A percentile compares a stretch with the other conserved stretches of the same genome.
Conservation (phyloP, 2,113 vertebrate genomes). For the Datnioides undecimradiatus region DNA sequence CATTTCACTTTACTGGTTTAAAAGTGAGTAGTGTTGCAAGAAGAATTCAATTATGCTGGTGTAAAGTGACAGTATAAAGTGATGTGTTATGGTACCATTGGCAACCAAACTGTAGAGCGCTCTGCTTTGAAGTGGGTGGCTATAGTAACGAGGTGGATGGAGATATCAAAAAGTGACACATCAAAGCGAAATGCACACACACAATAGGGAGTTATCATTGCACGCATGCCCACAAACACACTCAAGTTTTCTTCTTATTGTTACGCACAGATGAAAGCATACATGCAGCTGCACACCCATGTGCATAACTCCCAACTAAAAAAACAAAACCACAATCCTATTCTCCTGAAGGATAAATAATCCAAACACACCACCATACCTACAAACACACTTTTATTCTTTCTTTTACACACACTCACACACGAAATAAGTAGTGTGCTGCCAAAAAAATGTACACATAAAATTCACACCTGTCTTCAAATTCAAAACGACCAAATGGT, state of each 20-base stretch:
- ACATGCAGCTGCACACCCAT: background rate
- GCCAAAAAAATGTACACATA: background rate
- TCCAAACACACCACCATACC: background rate
- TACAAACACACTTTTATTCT: background rate
- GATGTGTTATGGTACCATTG: constrained; percentile 49
- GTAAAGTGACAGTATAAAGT: constrained; percentile 39
- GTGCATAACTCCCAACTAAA: too few species aligned
- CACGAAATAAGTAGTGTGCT: background rate
- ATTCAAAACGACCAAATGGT: background rate
- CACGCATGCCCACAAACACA: background rate
- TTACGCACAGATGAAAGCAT: background rate
- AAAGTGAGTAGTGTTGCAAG: constrained; percentile 10
- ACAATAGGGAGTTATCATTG: background rate
- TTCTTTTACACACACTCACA: background rate
- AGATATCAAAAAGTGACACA: constrained; percentile 40
- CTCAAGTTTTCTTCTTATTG: background rate
- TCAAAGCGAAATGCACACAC: constrained; percentile 39
- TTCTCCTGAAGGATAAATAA: background rate
- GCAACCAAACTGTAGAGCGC: constrained; percentile 41
- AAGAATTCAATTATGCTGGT: constrained; percentile 41
- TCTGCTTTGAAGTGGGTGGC: constrained; percentile 60
- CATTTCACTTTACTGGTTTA: constrained; percentile 16
- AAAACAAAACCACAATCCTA: background rate
- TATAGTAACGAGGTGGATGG: constrained; percentile 51
- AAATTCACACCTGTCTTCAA: background rate